Evolutionary conservation across 2,797 vertebrate species (phyloP), one percentile per base, ranked within the genome.

Genomic region (Eremophila alpestris): DNA sequence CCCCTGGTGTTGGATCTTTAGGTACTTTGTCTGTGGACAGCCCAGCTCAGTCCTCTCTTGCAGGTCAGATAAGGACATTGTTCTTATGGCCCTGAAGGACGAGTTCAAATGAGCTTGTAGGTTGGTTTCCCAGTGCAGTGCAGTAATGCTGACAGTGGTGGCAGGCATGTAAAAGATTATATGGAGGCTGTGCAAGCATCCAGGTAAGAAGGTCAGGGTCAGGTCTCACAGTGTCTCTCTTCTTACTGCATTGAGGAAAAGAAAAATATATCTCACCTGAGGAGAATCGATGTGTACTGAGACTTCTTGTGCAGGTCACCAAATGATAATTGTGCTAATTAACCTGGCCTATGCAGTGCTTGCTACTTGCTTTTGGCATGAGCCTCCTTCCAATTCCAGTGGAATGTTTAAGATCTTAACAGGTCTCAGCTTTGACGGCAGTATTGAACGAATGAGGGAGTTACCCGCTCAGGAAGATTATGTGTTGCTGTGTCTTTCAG

Each of bases 41-140:
- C 49, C 45, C 21, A 32, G 9, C 73, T 91, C 22, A 67, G 40
- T 62, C 38, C 7, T 88, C 18, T 8, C 7, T 27, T 90, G 49
- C 26, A 58, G 27, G 17, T 24, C 16, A 5, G 30, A 20, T 79
- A 62, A 81, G 34, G 48, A 59, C 24, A 11, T 71, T 24, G 20
- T 15, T 84, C n/a, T 65, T 69, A 23, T 0, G 0, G 16, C 48
- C 10, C 30, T 0, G 0, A 56, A 85, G 63, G 46, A 49, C 0
- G 0, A 69, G 46, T 32, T 14, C 22, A 34, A 12, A 19, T 16
- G 36, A 40, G 20, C 32, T 26, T 74, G 36, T 74, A 38, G 32
- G 29, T 49, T 88, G 32, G 29, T 49, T 88, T 3, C 26, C 36
- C 29, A 45, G 55, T 23, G 56, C 56, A 67, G 40, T 26, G 32